Conservation (phyloP, 1,140 invertebrate species). For the Ostrea denselamellosa region DNA sequence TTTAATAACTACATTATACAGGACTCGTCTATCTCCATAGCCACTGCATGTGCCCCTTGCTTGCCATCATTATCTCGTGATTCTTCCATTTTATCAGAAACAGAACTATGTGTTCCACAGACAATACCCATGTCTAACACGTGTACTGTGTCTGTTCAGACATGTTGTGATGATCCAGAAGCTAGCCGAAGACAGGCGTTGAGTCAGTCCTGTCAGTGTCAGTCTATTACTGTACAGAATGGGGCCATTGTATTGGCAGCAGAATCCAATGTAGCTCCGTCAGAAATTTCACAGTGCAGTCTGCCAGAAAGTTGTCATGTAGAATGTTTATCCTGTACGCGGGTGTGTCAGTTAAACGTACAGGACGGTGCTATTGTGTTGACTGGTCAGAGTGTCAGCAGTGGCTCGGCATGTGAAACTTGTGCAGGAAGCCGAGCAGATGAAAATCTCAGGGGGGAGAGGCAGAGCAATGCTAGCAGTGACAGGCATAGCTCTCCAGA, state of each 20-base stretch:
- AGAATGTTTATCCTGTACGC: background rate
- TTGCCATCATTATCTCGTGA: slow-evolving; percentile 26
- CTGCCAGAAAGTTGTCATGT: background rate
- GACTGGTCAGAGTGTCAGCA: background rate
- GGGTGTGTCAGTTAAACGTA: background rate
- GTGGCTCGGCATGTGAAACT: background rate
- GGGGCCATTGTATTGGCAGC: background rate
- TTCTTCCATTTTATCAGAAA: slow-evolving; percentile 30
- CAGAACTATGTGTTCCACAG: slow-evolving; percentile 19
- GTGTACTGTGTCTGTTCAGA: background rate
- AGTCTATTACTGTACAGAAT: background rate
- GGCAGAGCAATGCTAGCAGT: background rate
- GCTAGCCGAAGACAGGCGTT: background rate
- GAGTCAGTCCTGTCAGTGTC: background rate
- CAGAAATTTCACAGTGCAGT: background rate
- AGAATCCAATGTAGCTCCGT: background rate
- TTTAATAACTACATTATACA: slow-evolving; percentile 32
- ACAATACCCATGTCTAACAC: background rate
- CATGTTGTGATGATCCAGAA: background rate
- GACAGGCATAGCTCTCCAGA: background rate
- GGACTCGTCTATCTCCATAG: slow-evolving; percentile 17
- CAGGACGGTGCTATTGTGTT: slow-evolving; percentile 17
- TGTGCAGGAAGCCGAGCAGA: background rate
- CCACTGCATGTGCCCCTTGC: slow-evolving; percentile 10
- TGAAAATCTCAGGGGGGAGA: background rate